Evolutionary conservation across 2,888 invertebrate species (phyloP).

Genomic region (Vanessa cardui): DNA sequence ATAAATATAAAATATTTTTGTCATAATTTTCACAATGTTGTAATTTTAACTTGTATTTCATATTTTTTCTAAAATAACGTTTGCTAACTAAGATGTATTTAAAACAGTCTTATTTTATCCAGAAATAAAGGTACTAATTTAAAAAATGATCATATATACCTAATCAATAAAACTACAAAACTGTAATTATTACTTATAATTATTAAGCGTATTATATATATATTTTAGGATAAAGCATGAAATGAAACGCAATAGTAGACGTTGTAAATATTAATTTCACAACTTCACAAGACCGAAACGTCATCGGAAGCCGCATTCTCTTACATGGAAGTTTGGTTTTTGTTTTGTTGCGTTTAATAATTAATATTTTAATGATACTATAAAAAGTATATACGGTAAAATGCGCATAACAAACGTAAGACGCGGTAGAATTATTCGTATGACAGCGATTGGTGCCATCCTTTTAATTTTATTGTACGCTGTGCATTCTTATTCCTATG

Average conservation of each 20-base stretch:
- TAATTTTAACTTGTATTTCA: too few relatives aligned
- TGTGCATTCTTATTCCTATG: conserved; percentile 83
- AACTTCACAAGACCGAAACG: conserved; percentile 34
- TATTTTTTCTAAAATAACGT: too few relatives aligned
- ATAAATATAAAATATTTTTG: too few relatives aligned
- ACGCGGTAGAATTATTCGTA: conserved; percentile 82
- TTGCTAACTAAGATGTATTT: too few relatives aligned
- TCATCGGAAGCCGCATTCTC: conserved; percentile 18
- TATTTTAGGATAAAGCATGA: neutral
- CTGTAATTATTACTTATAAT: too few relatives aligned
- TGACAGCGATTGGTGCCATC: conserved; percentile 76
- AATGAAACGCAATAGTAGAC: conserved; percentile 45
- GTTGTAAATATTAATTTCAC: conserved; percentile 49
- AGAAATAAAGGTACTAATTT: too few relatives aligned
- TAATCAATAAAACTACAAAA: too few relatives aligned
- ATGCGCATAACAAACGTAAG: conserved; percentile 85
- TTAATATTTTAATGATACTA: conserved; percentile 20
- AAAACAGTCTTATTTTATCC: too few relatives aligned
- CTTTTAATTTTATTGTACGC: conserved; percentile 84
- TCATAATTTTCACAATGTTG: too few relatives aligned
- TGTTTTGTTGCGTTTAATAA: conserved; percentile 31
- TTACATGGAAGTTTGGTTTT: conserved; percentile 23
- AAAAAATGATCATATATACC: too few relatives aligned
- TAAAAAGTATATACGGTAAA: conserved; percentile 34
- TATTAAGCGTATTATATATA: too few relatives aligned